These are phyloP conservation scores for Meriones psammophilus DNA, from an alignment of 2,797 vertebrate species.

Conservation along the genomic window DNA sequence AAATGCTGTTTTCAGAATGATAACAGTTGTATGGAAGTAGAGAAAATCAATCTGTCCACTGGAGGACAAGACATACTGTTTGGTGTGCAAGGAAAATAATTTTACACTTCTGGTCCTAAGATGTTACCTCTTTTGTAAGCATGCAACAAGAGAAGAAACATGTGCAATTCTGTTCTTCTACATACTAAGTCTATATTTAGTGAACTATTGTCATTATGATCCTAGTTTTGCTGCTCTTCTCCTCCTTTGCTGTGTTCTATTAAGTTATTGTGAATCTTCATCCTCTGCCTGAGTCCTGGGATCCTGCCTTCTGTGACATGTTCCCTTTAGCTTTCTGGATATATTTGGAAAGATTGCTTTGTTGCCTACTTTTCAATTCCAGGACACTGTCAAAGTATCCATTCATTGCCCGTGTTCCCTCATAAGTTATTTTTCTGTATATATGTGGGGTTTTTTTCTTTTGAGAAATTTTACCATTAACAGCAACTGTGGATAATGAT, in stretches of 20 bases:
- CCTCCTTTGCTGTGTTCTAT: neutral
- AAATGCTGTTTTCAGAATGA: neutral
- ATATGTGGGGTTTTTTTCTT: neutral
- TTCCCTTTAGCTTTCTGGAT: neutral
- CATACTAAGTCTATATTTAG: neutral
- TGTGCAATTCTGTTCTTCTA: too few species aligned
- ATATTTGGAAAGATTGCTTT: neutral
- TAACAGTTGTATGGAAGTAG: neutral
- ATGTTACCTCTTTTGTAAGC: neutral
- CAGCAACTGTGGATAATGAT: neutral
- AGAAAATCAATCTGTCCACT: neutral
- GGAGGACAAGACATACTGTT: neutral
- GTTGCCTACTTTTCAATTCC: neutral
- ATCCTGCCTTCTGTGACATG: neutral
- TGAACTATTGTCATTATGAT: neutral
- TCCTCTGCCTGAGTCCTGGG: neutral
- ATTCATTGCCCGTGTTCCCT: neutral
- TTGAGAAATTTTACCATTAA: neutral
- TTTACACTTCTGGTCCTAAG: neutral
- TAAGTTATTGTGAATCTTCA: neutral
- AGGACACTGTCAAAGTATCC: neutral
- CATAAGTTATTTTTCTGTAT: neutral
- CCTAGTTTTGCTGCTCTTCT: neutral
- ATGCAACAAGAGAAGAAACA: neutral
- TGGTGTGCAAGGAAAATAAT: neutral